Evolutionary conservation across 2,113 vertebrate species (phyloP).

Genomic region (Mirza zaza): DNA sequence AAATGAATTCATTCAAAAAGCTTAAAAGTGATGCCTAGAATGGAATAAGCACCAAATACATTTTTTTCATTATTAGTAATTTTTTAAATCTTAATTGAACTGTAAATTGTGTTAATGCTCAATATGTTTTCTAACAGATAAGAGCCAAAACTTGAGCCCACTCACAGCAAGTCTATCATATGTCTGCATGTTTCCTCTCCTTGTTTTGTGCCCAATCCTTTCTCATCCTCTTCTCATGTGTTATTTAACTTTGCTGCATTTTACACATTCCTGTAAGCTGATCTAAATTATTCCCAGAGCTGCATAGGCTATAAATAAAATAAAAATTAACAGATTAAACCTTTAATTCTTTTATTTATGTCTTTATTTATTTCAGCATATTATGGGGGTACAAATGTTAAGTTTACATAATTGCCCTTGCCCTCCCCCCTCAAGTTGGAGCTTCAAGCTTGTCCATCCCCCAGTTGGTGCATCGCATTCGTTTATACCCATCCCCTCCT

Average conservation of each 20-base stretch:
- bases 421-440: too few species aligned
- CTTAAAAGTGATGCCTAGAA: not conserved
- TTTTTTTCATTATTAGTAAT: not conserved
- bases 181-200: not conserved
- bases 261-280: not conserved
- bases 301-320: not conserved
- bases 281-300: not conserved
- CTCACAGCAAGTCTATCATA: not conserved
- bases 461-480: too few species aligned
- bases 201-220: not conserved
- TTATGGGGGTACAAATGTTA: too few species aligned
- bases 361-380: too few species aligned
- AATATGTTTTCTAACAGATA: not conserved
- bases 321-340: not conserved
- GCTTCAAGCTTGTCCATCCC: too few species aligned
- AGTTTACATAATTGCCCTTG: too few species aligned
- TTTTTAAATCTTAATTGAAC: not conserved
- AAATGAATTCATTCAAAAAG: not conserved
- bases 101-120: not conserved
- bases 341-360: not conserved
- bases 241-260: not conserved
- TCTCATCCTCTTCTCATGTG: not conserved
- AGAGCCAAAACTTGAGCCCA: not conserved
- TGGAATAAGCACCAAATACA: not conserved
- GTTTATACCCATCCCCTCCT: too few species aligned